Evolutionary conservation across 2,888 invertebrate genomes (phyloP).

Genomic region (Heteromyza rotundicornis): DNA sequence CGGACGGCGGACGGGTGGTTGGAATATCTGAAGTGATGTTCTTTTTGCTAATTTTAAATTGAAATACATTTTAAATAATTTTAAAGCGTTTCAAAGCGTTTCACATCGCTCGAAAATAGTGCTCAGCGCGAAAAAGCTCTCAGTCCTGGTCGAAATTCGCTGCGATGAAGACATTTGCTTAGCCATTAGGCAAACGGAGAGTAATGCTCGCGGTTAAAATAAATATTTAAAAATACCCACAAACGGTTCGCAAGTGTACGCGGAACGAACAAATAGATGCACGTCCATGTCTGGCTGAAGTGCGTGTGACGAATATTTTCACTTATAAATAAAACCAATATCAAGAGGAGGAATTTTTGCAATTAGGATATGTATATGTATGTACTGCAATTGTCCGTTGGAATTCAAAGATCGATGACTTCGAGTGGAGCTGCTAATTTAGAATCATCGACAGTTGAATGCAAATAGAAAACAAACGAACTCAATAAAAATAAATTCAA

Average conservation of each 20-base stretch:
- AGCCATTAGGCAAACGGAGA: slow-evolving; percentile 20
- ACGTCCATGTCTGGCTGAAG: too few relatives aligned
- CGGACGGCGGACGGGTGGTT: too few relatives aligned
- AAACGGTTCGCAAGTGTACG: too few relatives aligned
- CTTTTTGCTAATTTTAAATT: slow-evolving; percentile 52
- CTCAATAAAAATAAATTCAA: slow-evolving; percentile 46
- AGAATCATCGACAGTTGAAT: too few relatives aligned
- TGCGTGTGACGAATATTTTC: too few relatives aligned
- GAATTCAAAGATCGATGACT: neutral
- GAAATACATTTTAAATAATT: slow-evolving; percentile 36
- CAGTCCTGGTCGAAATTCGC: slow-evolving; percentile 61
- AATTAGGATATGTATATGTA: slow-evolving; percentile 1
- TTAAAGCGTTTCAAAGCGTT: neutral
- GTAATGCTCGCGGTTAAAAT: slow-evolving; percentile 8
- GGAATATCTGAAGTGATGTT: slow-evolving; percentile 24
- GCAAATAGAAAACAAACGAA: slow-evolving; percentile 19
- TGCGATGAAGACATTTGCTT: slow-evolving; percentile 54
- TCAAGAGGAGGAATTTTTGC: too few relatives aligned
- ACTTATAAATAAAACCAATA: too few relatives aligned
- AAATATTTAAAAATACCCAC: too few relatives aligned
- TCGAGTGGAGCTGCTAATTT: too few relatives aligned
- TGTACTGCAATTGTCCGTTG: neutral
- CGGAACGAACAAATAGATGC: too few relatives aligned
- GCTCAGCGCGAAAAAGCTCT: slow-evolving; percentile 45
- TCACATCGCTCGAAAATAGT: neutral